Evolutionary conservation across 2,888 invertebrate genomes (phyloP), one percentile per base, ranked within the genome.

Genomic region (Nephrocerus scutellatus): DNA sequence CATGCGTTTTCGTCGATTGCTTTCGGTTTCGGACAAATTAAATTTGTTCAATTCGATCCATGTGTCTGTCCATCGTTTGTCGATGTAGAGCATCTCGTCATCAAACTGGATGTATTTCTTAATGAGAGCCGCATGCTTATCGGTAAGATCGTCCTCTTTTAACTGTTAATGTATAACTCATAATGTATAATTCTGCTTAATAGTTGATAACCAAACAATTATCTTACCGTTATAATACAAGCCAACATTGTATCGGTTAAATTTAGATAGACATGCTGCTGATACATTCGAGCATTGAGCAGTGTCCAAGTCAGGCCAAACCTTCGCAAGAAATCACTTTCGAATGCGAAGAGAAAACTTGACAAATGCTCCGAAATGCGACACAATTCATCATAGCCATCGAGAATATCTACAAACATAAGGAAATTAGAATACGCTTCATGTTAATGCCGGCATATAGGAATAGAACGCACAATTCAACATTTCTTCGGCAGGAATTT

Each of bases 261-360:
- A 30, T 76, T 75, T 31, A 71, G 55, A 52, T 70, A 66, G 41
- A 68, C 65, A 53, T 64, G 66, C 41, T 66, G 63, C 43, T 80
- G 79, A 66, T 80, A 82, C 51, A 82, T 70, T 49, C 78, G 75
- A 57, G 80, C 79, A 61, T 80, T 80, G 46, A 81, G 71, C 51
- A 77, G 67, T 53, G 75, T 75, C 82, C 82, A 82, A 2, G 77
- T 77, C 28, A 82, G 70, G 49, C 75, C 74, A 53, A 80, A 80
- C 53, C 74, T 74, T 44, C 73, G 72, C 46, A 82, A 62, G 59
- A 80, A 77, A 50, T 74, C 73, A 33, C 70, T 70, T 62, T 80
- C 78, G 54, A 82, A 67, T 34, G 77, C 76, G 53, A 74, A 73
- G 25, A 82, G 66, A 51, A 78, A 70, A 30, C 75, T 72, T 15